Base-by-base conservation (phyloP, 2,797 vertebrate genomes). In the Trachops cirrhosus region DNA sequence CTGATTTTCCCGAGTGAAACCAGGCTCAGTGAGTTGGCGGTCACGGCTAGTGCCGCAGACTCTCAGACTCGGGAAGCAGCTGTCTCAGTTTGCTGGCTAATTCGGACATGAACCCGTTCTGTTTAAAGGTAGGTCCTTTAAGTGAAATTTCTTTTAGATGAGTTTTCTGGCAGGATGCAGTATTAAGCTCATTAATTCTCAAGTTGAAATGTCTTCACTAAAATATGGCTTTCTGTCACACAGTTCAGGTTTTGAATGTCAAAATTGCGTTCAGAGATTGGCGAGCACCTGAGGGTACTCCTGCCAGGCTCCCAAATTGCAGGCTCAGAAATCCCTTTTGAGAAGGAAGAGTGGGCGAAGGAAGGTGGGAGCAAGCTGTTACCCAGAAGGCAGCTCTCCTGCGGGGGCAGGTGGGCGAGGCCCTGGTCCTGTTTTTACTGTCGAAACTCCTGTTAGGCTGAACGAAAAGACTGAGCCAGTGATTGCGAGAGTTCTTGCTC, bases 181-280 rank as follows among this genome's bases (percentile, higher is more conserved):
- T 19, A 41, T 74, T 67, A 57, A 82, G 95, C 73, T 92, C 24
- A 39, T 95, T 93, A 96, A 93, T 96, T 95, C 70, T 88, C 93
- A 54, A 32, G 95, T 70, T 97, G 94, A 97, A 78, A 68, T 71
- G 93, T 74, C 94, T 86, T 96, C 73, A 24, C 84, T 77, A 54
- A 94, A 93, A 74, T 24, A 22, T 0, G 22, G 9, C 54, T 97
- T 89, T 97, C 86, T 95, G 95, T 62, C 96, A 91, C 90, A 89
- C 64, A 75, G 34, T 62, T 64, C 89, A 46, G 34, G 19, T 92
- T 98, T 92, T 96, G 94, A 80, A 77, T 92, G 87, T 93, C 26
- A 7, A 70, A 74, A 44, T 67, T 57, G 67, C 71, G 95, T 93
- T 84, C 79, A 96, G 29, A 91, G 82, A 15, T 87, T 97, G 93